Conservation (phyloP, 2,888 invertebrate genomes). For the Mylabris sibirica region DNA sequence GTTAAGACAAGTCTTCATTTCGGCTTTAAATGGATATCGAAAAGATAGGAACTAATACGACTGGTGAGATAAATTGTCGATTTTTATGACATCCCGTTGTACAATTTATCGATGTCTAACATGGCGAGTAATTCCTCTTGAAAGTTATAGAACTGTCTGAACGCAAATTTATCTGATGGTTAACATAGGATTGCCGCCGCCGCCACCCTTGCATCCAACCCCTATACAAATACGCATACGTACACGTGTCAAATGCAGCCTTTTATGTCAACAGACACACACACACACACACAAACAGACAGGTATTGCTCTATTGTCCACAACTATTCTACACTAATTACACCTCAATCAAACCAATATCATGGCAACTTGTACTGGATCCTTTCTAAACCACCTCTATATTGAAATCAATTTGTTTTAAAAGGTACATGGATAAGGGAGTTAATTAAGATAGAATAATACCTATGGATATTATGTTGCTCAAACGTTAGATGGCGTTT, state of each 20-base stretch:
- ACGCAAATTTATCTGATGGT: slow-evolving; percentile 32
- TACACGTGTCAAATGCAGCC: slow-evolving; percentile 41
- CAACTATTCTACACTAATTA: slow-evolving; percentile 39
- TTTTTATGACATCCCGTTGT: slow-evolving; percentile 23
- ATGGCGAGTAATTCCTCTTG: slow-evolving; percentile 23
- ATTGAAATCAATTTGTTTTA: background rate
- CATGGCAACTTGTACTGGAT: slow-evolving; percentile 12
- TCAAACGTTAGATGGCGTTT: too few species aligned
- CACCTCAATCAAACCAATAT: slow-evolving; percentile 39
- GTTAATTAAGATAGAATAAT: background rate
- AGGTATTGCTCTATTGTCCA: slow-evolving; percentile 35
- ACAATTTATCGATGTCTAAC: slow-evolving; percentile 26
- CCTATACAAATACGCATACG: background rate
- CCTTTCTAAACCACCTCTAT: background rate
- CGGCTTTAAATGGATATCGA: background rate
- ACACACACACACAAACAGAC: too few species aligned
- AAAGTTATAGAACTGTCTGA: slow-evolving; percentile 29
- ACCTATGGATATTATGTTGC: too few species aligned
- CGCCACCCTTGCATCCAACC: slow-evolving; percentile 37
- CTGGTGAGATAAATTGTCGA: slow-evolving; percentile 17
- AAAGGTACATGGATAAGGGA: background rate
- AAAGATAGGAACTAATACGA: background rate
- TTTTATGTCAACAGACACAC: slow-evolving; percentile 41
- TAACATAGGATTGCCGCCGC: slow-evolving; percentile 27
- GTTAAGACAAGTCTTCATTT: background rate